Evolutionary conservation across 2,797 vertebrate genomes (phyloP).

Genomic region (Eidolon dupreanum): DNA sequence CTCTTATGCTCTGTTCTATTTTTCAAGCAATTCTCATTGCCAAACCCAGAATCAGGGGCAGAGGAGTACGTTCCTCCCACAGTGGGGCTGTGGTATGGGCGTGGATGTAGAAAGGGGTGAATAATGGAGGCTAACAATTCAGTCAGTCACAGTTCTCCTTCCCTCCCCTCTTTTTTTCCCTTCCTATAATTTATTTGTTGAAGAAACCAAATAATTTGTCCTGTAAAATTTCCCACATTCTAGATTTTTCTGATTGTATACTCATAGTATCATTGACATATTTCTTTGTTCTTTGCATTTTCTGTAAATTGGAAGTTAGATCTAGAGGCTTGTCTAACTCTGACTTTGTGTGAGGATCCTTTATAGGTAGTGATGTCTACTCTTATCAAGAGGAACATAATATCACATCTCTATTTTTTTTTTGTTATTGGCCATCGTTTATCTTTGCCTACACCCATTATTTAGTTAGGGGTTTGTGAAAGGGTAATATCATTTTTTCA

Average conservation of each 20-base stretch:
- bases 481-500: not conserved
- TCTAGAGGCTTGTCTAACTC: not conserved
- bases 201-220: not conserved
- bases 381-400: not conserved
- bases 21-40: not conserved
- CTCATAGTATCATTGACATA: not conserved
- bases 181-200: not conserved
- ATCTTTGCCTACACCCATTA: not conserved
- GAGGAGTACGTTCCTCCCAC: not conserved
- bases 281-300: conserved; percentile 4
- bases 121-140: not conserved
- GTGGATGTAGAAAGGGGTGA: not conserved
- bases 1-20: not conserved
- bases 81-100: not conserved
- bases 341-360: not conserved
- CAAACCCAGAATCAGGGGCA: not conserved
- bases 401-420: not conserved
- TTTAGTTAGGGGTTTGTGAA: not conserved
- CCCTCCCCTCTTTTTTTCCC: not conserved
- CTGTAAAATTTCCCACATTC: not conserved
- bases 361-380: not conserved
- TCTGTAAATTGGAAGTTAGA: not conserved
- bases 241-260: not conserved
- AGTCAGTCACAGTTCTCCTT: not conserved
- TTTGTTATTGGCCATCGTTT: not conserved